Evolutionary conservation across 1,140 invertebrate species (phyloP), one percentile per base, ranked within the genome.

Genomic region (Temnothorax curvispinosus): DNA sequence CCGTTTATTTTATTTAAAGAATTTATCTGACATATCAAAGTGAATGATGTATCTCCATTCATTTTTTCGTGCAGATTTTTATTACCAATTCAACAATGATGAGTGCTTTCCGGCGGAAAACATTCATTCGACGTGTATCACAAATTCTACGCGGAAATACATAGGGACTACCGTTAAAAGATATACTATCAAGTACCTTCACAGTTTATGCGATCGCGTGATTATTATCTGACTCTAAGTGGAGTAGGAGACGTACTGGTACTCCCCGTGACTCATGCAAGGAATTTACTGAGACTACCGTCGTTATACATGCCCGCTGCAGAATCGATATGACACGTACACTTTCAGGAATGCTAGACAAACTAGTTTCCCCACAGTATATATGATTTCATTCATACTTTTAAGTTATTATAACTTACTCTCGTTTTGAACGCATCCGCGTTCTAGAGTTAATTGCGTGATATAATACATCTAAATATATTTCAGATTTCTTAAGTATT

Each of bases 241-340:
- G 62, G 77, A 76, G 41, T 75, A 82, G 62, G 81, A 88, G 87
- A 90, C 90, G 76, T 86, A 86, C 58, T 74, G 89, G 88, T 91
- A 89, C 76, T 91, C 74, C 85, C 87, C 47, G 87, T 93, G 90
- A 92, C 60, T 92, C 90, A 91, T 87, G 71, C 81, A 80, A 86
- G 86, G 80, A 89, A 90, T 92, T 92, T 86, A 86, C 80, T 69
- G 65, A 86, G 87, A 85, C 88, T 87, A 82, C 85, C 54, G 64
- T 62, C 64, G 81, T 65, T 50, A 52, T 78, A 71, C 64, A 41
- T 58, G 11, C 71, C 58, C 54, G 47, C 38, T 69, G 41, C 56
- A 44, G 71, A 90, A 90, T 91, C 87, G 56, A 90, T 90, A 90
- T 76, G 76, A 90, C 86, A 86, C 81, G 89, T 88, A 87, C 9